phyloP scores from a whole-genome alignment of 2,113 vertebrate species.

The Actinemys pallida region DNA sequence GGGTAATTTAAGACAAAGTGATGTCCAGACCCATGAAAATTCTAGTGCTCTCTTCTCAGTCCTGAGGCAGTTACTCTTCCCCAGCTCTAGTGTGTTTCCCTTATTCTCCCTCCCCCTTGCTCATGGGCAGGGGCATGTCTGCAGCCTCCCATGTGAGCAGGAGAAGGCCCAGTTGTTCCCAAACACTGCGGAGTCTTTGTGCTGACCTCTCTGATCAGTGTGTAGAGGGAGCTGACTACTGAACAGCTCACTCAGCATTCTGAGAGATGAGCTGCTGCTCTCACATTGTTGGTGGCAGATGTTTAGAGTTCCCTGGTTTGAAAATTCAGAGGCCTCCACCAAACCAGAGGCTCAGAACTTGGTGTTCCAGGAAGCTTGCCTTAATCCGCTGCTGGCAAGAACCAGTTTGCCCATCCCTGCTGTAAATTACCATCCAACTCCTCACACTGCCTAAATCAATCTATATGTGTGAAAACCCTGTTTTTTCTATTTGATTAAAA shows the following conservation, averaged over 20 bases:
- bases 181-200: not conserved
- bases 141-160: not conserved
- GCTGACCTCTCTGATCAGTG: not conserved
- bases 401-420: not conserved
- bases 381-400: not conserved
- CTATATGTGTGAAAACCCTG: not conserved
- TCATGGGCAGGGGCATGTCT: not conserved
- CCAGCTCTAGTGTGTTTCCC: rapidly evolving
- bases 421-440: not conserved
- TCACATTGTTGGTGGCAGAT: not conserved
- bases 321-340: not conserved
- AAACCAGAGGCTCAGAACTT: not conserved
- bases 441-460: not conserved
- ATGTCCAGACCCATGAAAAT: not conserved
- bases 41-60: rapidly evolving
- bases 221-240: not conserved
- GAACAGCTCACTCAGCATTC: not conserved
- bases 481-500: not conserved
- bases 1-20: not conserved
- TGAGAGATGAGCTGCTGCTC: not conserved
- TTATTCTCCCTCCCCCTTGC: not conserved
- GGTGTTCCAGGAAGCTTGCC: not conserved
- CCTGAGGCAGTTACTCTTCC: rapidly evolving
- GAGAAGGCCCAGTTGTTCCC: not conserved
- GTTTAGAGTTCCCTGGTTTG: not conserved